Percentiles rank a stretch among this genome's conserved stretches.
Conservation (phyloP, 2,797 vertebrate species). For the Darevskia nairensis region DNA sequence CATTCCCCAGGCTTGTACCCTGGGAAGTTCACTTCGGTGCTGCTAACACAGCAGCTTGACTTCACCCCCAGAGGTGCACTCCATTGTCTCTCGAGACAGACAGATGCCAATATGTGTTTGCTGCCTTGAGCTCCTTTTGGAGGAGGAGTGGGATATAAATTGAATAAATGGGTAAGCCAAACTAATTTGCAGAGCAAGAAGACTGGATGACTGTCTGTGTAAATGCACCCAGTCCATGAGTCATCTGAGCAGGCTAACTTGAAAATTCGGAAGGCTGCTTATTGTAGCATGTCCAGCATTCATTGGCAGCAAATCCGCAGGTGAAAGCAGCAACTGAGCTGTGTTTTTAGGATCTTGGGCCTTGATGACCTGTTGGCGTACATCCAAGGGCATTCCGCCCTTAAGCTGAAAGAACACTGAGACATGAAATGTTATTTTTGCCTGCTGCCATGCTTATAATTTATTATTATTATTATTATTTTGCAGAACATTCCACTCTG, state of each 20-base stretch:
- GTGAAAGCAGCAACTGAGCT: conserved; percentile 13
- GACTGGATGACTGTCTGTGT: too few species aligned
- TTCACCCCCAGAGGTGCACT: too few species aligned
- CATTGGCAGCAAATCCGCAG: neutral
- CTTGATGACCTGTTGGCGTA: conserved; percentile 12
- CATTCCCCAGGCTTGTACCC: too few species aligned
- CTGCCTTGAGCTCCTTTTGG: too few species aligned
- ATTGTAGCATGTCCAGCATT: neutral
- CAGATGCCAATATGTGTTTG: too few species aligned
- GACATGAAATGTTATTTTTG: conserved; percentile 33
- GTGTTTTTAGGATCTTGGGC: neutral
- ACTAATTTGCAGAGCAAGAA: too few species aligned
- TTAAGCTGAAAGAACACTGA: conserved; percentile 26
- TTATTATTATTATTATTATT: conserved; percentile 1
- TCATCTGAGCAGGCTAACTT: neutral
- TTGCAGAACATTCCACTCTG: conserved; percentile 23
- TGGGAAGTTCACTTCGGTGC: too few species aligned
- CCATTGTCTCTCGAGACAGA: too few species aligned
- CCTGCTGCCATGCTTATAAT: neutral
- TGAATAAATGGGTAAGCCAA: too few species aligned
- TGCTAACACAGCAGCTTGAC: too few species aligned
- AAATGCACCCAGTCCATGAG: too few species aligned
- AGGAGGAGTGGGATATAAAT: too few species aligned
- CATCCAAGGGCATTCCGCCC: conserved; percentile 11
- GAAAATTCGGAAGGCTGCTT: neutral